Conservation (phyloP, 2,888 invertebrate genomes). For the Branchipolynoe longqiensis region DNA sequence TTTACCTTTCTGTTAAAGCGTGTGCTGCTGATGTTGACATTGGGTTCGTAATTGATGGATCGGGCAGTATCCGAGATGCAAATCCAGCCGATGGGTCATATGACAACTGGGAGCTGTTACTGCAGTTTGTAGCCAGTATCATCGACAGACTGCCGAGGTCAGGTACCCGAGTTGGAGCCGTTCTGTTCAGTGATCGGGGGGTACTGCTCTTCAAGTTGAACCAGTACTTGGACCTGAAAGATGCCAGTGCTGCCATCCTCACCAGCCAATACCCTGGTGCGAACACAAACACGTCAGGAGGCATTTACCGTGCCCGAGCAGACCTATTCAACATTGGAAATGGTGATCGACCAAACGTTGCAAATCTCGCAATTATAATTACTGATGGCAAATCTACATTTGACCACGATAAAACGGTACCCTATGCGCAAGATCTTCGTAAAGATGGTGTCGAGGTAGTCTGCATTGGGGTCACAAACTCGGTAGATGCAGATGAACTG, state of each 20-base stretch:
- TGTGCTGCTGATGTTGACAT: conserved; percentile 17
- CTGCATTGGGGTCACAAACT: conserved; percentile 26
- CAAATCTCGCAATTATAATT: not conserved
- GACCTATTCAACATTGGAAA: conserved; percentile 1
- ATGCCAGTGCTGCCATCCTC: conserved; percentile 5
- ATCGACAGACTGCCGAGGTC: not conserved
- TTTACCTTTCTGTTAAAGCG: not conserved
- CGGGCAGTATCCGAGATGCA: conserved; percentile 24
- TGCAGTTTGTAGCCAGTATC: not conserved
- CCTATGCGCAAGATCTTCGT: not conserved
- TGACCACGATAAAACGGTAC: not conserved
- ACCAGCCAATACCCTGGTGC: conserved; percentile 28
- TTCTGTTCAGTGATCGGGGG: conserved; percentile 25
- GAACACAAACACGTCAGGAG: conserved; percentile 30
- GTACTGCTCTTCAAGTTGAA: not conserved
- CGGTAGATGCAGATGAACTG: conserved; percentile 8
- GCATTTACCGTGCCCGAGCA: not conserved
- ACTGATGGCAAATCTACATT: conserved; percentile 29
- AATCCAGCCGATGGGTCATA: not conserved
- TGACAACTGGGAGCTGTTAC: conserved; percentile 35
- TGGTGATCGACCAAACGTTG: conserved; percentile 16
- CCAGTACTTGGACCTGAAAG: not conserved
- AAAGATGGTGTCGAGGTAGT: not conserved
- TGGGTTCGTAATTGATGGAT: conserved; percentile 39
- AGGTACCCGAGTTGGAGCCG: not conserved